These are phyloP conservation scores for Tursiops truncatus DNA, from an alignment of 2,113 vertebrate species.

Conservation along the genomic window DNA sequence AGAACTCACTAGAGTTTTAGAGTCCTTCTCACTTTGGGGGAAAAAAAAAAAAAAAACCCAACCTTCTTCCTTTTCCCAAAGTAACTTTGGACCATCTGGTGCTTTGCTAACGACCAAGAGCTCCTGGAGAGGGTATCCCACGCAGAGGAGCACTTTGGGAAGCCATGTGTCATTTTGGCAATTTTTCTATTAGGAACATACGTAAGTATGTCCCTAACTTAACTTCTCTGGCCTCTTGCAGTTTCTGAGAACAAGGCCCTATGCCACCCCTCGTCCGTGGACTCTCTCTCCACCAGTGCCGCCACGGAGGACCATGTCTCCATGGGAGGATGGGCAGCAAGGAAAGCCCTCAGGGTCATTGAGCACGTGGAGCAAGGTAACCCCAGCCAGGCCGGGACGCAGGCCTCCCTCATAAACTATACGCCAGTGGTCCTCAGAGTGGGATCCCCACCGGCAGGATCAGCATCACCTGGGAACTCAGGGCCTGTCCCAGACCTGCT, in stretches of 20 bases:
- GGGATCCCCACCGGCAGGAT: rapidly evolving
- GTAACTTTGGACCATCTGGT: background rate
- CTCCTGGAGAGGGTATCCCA: background rate
- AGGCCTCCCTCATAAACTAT: rapidly evolving
- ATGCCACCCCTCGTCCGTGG: slow-evolving; percentile 98
- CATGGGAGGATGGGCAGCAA: slow-evolving; percentile 99
- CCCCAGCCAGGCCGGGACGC: background rate
- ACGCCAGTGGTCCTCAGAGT: rapidly evolving
- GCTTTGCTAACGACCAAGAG: background rate
- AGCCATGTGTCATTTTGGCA: background rate
- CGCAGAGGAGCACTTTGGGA: background rate
- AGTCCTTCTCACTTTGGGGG: background rate
- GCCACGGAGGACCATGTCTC: slow-evolving; percentile 98
- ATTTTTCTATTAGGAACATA: background rate
- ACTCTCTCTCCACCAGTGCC: slow-evolving; percentile 98
- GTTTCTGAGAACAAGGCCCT: slow-evolving; percentile 98
- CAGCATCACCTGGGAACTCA: background rate
- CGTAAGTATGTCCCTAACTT: background rate
- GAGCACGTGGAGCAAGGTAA: slow-evolving; percentile 98
- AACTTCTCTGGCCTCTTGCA: slow-evolving; percentile 79
- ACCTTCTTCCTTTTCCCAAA: background rate
- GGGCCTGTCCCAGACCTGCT: background rate
- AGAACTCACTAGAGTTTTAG: background rate
- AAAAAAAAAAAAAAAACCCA: background rate
- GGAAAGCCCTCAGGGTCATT: slow-evolving; percentile 95